These are phyloP conservation scores for Oligia fasciuncula DNA, from an alignment of 2,888 invertebrate genomes.

Conservation along the genomic window DNA sequence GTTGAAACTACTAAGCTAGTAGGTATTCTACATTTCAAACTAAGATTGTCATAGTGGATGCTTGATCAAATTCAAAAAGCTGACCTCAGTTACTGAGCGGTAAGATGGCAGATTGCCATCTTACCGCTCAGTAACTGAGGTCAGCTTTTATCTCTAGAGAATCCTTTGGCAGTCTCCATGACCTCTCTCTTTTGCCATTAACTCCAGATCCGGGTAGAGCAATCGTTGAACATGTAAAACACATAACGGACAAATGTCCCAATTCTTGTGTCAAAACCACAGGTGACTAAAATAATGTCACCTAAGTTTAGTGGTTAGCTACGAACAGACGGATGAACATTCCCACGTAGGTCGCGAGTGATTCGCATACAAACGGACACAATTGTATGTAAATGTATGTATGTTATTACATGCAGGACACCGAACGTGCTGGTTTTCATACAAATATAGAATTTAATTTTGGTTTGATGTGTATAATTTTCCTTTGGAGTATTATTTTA, in stretches of 20 bases:
- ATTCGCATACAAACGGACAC: constrained; percentile 59
- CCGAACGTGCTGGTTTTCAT: constrained; percentile 30
- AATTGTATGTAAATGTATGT: constrained; percentile 34
- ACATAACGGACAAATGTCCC: constrained; percentile 21
- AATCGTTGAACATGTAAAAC: constrained; percentile 16
- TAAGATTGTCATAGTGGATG: neutral
- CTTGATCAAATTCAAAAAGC: neutral
- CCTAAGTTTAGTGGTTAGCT: constrained; percentile 32
- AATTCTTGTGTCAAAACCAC: constrained; percentile 7
- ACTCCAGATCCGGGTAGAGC: constrained; percentile 8
- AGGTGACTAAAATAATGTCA: constrained; percentile 36
- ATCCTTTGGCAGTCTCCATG: constrained; percentile 7
- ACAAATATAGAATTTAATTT: constrained; percentile 20
- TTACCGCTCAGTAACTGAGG: neutral
- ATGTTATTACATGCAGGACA: constrained; percentile 55
- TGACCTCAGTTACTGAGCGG: too few species aligned
- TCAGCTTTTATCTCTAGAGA: neutral
- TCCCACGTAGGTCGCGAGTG: constrained; percentile 66
- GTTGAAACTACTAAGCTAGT: neutral
- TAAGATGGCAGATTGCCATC: constrained; percentile 25
- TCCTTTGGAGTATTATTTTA: constrained; percentile 29
- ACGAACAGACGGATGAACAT: constrained; percentile 61
- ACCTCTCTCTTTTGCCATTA: neutral
- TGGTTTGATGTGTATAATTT: constrained; percentile 9
- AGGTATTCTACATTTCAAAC: constrained; percentile 15